These are phyloP conservation scores for Dolichallabes microphthalmus DNA, from an alignment of 2,113 vertebrate genomes.

Conservation along the genomic window DNA sequence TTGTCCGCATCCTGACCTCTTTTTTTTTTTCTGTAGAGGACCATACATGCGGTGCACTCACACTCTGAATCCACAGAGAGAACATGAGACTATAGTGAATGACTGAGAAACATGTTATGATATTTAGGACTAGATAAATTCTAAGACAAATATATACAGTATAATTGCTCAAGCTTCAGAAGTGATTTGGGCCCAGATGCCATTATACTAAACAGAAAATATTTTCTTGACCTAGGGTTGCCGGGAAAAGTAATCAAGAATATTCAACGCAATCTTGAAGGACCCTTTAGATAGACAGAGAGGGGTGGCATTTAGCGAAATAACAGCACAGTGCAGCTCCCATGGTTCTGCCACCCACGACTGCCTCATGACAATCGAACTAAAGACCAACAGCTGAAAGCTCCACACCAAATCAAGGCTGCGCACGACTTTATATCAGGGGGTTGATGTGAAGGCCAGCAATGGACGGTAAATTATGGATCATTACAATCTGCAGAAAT, in stretches of 20 bases:
- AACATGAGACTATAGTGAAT: not conserved
- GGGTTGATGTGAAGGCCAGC: constrained; percentile 58
- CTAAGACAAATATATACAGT: not conserved
- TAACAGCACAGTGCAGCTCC: constrained; percentile 38
- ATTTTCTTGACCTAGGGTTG: not conserved
- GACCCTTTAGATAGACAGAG: constrained; percentile 21
- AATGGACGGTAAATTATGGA: constrained; percentile 74
- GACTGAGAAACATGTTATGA: not conserved
- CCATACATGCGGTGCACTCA: not conserved
- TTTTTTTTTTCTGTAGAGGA: constrained; percentile 18
- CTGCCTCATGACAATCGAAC: constrained; percentile 53
- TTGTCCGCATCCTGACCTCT: constrained; percentile 14
- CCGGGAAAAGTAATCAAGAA: not conserved
- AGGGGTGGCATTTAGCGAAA: constrained; percentile 34
- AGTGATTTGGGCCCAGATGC: not conserved
- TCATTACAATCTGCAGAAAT: constrained; percentile 79
- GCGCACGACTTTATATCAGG: constrained; percentile 51
- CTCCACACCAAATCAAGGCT: constrained; percentile 52
- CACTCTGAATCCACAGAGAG: not conserved
- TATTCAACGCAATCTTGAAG: not conserved
- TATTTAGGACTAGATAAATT: not conserved
- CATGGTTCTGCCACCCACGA: constrained; percentile 48
- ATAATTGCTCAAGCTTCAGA: constrained; percentile 1
- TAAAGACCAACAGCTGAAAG: constrained; percentile 57
- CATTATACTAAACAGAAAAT: not conserved